Evolutionary conservation across 2,797 vertebrate genomes (phyloP).

Genomic region (Helicolenus hilgendorfi): DNA sequence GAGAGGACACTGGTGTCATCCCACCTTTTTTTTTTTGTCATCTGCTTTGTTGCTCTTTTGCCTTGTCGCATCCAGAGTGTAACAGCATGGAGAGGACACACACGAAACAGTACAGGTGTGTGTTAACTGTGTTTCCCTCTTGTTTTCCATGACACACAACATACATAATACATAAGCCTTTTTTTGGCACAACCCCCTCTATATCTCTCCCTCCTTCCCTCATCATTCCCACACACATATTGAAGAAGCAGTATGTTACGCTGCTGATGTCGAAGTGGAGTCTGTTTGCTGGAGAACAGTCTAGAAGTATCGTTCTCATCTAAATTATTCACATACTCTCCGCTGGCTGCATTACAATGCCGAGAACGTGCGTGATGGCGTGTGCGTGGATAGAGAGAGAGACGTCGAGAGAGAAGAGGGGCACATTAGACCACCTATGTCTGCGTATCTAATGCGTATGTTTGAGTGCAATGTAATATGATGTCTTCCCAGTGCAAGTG

Average conservation of each 20-base stretch:
- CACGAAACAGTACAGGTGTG: not conserved
- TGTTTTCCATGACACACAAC: not conserved
- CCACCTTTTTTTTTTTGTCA: conserved; percentile 34
- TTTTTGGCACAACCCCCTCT: not conserved
- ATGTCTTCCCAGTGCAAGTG: conserved; percentile 65
- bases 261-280: conserved; percentile 60
- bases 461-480: conserved; percentile 67
- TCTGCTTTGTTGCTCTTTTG: conserved; percentile 29
- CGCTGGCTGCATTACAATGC: conserved; percentile 69
- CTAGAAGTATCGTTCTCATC: conserved; percentile 75
- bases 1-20: conserved; percentile 79
- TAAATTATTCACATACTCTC: conserved; percentile 84
- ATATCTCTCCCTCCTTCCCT: not conserved
- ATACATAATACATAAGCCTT: not conserved
- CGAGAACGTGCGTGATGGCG: conserved; percentile 36
- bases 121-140: not conserved
- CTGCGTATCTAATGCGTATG: conserved; percentile 34
- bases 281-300: conserved; percentile 70
- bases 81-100: not conserved
- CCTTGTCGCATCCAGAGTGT: conserved; percentile 7
- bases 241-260: conserved; percentile 31
- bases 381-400: conserved; percentile 13
- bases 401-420: conserved; percentile 9
- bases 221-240: conserved; percentile 3
- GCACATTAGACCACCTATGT: conserved; percentile 47